A percentile compares a stretch with the other conserved stretches of the same genome.
Evolutionary conservation across 2,888 invertebrate species (phyloP).

Genomic region (Deroplatys truncata): DNA sequence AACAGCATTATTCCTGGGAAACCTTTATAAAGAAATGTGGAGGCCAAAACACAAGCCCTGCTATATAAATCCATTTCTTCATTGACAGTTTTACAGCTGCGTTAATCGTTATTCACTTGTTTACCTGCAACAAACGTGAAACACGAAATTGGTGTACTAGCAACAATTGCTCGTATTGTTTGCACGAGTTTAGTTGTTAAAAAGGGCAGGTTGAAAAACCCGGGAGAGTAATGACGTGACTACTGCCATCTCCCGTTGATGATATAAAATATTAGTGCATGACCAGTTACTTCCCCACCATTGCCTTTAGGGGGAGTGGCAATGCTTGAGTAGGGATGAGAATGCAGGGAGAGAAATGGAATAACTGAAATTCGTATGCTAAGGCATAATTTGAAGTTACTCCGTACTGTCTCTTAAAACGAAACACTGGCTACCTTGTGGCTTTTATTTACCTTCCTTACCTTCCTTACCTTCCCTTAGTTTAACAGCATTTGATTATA

Average conservation of each 20-base stretch:
- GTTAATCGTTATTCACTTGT: too few relatives aligned
- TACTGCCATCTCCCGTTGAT: conserved; percentile 15
- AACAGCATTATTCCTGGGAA: too few relatives aligned
- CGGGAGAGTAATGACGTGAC: not conserved
- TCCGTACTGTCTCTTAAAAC: not conserved
- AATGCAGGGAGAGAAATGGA: conserved; percentile 1
- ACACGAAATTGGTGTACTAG: too few relatives aligned
- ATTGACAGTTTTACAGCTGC: too few relatives aligned
- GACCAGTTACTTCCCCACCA: not conserved
- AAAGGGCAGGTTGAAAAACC: not conserved
- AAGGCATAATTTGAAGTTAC: not conserved
- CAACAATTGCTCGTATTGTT: too few relatives aligned
- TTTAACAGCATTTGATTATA: not conserved
- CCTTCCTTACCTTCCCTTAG: fast-evolving
- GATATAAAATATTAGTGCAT: not conserved
- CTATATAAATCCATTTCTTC: too few relatives aligned
- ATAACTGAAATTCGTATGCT: not conserved
- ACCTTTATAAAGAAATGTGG: too few relatives aligned
- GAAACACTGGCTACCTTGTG: too few relatives aligned
- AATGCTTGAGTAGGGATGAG: not conserved
- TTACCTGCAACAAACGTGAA: too few relatives aligned
- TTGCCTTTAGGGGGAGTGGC: not conserved
- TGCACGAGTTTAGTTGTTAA: too few relatives aligned
- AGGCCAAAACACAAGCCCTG: too few relatives aligned
- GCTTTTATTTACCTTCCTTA: too few relatives aligned